These are phyloP conservation scores for Penelope pileata DNA, from an alignment of 2,113 vertebrate genomes.

Conservation along the genomic window DNA sequence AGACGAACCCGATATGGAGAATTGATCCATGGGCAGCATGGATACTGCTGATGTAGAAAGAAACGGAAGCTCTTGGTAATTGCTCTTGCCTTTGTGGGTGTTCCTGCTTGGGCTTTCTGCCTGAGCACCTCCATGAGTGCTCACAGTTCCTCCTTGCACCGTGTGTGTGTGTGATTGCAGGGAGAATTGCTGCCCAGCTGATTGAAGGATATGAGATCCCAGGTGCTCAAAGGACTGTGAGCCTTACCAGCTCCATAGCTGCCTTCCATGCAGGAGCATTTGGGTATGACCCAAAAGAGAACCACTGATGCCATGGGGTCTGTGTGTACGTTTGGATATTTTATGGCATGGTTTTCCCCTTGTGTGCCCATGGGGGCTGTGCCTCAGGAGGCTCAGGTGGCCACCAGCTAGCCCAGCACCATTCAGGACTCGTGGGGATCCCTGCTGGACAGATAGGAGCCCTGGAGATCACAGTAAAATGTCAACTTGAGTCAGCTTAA, in stretches of 20 bases:
- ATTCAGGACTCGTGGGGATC: background rate
- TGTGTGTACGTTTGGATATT: background rate
- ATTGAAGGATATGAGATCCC: background rate
- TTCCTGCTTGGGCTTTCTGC: background rate
- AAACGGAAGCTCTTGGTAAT: background rate
- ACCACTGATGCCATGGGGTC: background rate
- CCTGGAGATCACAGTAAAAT: background rate
- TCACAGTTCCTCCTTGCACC: background rate
- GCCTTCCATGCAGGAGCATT: background rate
- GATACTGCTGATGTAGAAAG: background rate
- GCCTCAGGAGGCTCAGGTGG: background rate
- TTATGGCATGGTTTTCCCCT: background rate
- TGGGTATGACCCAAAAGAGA: background rate
- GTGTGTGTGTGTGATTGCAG: fast-evolving
- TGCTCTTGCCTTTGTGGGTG: background rate
- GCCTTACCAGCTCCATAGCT: background rate
- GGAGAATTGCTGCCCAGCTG: background rate
- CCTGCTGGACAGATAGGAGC: background rate
- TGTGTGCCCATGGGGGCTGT: background rate
- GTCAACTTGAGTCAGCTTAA: background rate
- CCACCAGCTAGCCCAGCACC: background rate
- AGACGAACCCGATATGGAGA: background rate
- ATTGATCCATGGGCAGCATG: background rate
- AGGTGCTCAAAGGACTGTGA: fast-evolving
- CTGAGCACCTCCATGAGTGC: background rate